Percentiles rank a stretch among this genome's conserved stretches.
phyloP scores from a whole-genome alignment of 2,113 vertebrate species.

The Gallinago media region DNA sequence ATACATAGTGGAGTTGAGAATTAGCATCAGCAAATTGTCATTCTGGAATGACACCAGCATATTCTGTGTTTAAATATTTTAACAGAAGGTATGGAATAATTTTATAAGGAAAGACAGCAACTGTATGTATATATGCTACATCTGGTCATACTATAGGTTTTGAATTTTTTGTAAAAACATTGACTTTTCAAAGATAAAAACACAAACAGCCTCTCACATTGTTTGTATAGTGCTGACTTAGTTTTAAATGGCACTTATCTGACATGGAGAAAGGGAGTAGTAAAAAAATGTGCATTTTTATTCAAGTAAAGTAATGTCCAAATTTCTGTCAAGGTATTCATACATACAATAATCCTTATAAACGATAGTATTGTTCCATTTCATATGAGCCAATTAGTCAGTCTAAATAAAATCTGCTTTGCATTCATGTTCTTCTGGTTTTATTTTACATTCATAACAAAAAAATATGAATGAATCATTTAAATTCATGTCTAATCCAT shows the following conservation, averaged over 20 bases:
- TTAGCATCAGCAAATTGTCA: not conserved
- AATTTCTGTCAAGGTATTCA: not conserved
- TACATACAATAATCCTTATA: not conserved
- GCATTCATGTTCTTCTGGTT: not conserved
- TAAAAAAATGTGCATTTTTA: not conserved
- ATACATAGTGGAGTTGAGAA: not conserved
- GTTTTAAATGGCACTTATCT: not conserved
- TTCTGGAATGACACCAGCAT: not conserved
- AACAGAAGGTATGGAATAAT: not conserved
- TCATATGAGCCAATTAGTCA: not conserved
- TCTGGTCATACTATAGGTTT: not conserved
- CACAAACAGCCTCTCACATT: not conserved
- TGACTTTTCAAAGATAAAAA: not conserved
- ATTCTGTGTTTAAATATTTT: not conserved
- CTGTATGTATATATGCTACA: not conserved
- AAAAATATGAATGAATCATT: not conserved
- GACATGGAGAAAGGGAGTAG: not conserved
- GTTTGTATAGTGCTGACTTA: not conserved
- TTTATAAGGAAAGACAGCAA: not conserved
- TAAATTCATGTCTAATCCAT: not conserved
- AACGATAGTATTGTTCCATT: not conserved
- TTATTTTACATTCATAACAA: conserved; percentile 28
- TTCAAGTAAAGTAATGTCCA: not conserved
- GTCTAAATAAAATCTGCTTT: not conserved
- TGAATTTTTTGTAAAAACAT: not conserved